A percentile compares a stretch with the other conserved stretches of the same genome.
phyloP scores from a whole-genome alignment of 2,888 invertebrate genomes.

The Dugesia japonica region DNA sequence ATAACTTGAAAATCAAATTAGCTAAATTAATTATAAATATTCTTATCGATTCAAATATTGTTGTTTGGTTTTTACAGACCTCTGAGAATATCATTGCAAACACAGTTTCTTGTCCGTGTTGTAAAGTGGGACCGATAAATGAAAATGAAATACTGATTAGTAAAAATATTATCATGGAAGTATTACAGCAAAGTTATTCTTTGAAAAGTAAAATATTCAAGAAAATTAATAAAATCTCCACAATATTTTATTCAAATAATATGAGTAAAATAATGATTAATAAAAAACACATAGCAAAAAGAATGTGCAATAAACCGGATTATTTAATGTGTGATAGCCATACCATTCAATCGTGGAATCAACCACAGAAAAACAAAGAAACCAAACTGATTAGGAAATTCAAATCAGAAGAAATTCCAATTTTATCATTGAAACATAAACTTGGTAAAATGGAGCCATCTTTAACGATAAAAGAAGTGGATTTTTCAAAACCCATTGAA shows the following conservation, averaged over 20 bases:
- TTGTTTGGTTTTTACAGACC: not conserved
- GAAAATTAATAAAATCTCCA: not conserved
- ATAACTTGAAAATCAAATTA: not conserved
- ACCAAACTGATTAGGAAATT: not conserved
- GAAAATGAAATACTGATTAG: not conserved
- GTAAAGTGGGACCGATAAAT: not conserved
- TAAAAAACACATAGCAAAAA: not conserved
- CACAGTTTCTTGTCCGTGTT: not conserved
- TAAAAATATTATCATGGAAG: not conserved
- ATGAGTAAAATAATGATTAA: not conserved
- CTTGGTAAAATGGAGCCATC: not conserved
- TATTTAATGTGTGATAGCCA: not conserved
- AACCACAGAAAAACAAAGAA: not conserved
- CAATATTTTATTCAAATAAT: not conserved
- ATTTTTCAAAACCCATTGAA: not conserved
- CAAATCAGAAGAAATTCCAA: slow-evolving; percentile 10
- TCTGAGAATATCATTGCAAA: not conserved
- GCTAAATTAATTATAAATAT: not conserved
- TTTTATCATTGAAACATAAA: slow-evolving; percentile 15
- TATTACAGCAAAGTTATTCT: not conserved
- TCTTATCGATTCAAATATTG: not conserved
- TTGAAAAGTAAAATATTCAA: not conserved
- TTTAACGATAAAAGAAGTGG: not conserved
- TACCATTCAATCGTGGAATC: not conserved
- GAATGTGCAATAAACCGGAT: not conserved